These are phyloP conservation scores for Congeria kusceri DNA, from an alignment of 2,888 invertebrate genomes.

Conservation along the genomic window DNA sequence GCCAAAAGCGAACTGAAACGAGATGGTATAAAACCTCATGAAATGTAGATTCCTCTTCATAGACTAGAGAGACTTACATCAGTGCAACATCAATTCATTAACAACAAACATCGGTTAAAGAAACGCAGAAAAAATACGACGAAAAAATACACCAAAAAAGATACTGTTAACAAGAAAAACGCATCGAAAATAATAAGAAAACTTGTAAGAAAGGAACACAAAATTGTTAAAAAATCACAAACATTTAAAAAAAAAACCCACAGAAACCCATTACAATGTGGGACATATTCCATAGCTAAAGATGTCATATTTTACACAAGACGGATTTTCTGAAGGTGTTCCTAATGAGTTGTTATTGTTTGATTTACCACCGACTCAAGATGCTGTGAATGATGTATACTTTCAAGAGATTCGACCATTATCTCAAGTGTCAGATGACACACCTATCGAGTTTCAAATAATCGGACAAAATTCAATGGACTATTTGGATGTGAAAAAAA, in stretches of 20 bases:
- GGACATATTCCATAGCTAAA: constrained; percentile 17
- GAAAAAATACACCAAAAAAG: constrained; percentile 12
- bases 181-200: background rate
- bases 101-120: background rate
- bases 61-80: background rate
- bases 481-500: too few relatives aligned
- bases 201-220: background rate
- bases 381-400: too few relatives aligned
- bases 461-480: too few relatives aligned
- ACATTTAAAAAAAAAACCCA: constrained; percentile 9
- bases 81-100: too few relatives aligned
- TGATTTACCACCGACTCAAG: too few relatives aligned
- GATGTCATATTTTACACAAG: constrained; percentile 43
- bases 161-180: background rate
- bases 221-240: constrained; percentile 8
- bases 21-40: background rate
- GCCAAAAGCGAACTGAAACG: constrained; percentile 4
- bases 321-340: constrained; percentile 51
- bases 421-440: too few relatives aligned
- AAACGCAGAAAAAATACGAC: background rate
- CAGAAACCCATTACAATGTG: constrained; percentile 8
- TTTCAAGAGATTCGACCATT: too few relatives aligned
- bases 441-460: too few relatives aligned
- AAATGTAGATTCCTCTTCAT: background rate
- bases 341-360: constrained; percentile 32